Conservation (phyloP, 2,888 invertebrate species). For the Thereva unica region DNA sequence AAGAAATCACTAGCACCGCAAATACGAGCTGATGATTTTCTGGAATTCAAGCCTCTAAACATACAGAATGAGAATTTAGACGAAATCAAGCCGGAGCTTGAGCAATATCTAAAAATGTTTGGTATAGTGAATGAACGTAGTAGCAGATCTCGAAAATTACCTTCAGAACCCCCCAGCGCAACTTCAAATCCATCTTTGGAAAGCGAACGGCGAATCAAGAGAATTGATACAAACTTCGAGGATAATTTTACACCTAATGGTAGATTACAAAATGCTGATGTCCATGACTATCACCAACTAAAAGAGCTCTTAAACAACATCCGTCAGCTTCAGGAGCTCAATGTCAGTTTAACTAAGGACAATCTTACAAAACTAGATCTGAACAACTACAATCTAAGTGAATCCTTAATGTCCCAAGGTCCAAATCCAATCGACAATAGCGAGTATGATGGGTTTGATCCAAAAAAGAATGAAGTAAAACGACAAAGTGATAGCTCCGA, state of each 20-base stretch:
- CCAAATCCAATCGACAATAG: constrained; percentile 57
- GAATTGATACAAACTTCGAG: constrained; percentile 38
- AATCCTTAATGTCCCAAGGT: constrained; percentile 51
- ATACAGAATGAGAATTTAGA: constrained; percentile 51
- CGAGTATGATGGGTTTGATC: constrained; percentile 47
- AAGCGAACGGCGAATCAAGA: constrained; percentile 30
- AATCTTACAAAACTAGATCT: constrained; percentile 54
- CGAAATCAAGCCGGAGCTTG: constrained; percentile 53
- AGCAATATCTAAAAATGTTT: constrained; percentile 55
- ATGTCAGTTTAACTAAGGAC: constrained; percentile 57
- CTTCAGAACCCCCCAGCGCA: background rate
- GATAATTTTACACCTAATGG: constrained; percentile 21
- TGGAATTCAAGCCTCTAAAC: constrained; percentile 56
- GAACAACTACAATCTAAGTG: constrained; percentile 51
- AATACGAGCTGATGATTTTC: constrained; percentile 53
- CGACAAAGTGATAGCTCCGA: constrained; percentile 55
- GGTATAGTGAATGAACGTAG: constrained; percentile 45
- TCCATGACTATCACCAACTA: constrained; percentile 61
- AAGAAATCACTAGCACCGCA: constrained; percentile 49
- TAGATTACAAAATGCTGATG: constrained; percentile 49
- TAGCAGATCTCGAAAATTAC: constrained; percentile 41
- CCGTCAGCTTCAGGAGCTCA: constrained; percentile 56
- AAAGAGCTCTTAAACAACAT: constrained; percentile 60
- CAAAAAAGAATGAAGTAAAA: constrained; percentile 60
- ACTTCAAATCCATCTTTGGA: background rate